phyloP scores from a whole-genome alignment of 2,113 vertebrate species.

The Apeltes quadracus region DNA sequence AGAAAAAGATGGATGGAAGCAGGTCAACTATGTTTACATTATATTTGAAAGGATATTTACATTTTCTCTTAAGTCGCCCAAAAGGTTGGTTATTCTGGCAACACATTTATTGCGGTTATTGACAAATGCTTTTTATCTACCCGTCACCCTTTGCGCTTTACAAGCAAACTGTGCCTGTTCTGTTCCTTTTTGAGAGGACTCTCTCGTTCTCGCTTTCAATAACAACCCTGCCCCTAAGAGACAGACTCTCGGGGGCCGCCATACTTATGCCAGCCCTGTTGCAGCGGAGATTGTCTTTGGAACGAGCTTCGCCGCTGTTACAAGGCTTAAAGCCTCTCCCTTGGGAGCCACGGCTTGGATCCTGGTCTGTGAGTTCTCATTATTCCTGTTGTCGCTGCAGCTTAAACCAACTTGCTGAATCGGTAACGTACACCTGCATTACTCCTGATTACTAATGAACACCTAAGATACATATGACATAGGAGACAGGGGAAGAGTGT shows the following conservation, averaged over 20 bases:
- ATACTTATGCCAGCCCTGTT: slow-evolving; percentile 13
- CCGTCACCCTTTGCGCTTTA: slow-evolving; percentile 22
- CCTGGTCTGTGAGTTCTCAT: slow-evolving; percentile 3
- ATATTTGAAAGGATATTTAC: not conserved
- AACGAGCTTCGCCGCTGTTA: slow-evolving; percentile 1
- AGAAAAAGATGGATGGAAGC: not conserved
- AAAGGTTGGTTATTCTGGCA: not conserved
- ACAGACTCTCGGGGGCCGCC: slow-evolving; percentile 27
- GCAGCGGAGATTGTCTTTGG: slow-evolving; percentile 29
- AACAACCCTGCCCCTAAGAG: slow-evolving; percentile 37
- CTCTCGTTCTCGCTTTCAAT: slow-evolving; percentile 19
- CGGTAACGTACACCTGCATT: not conserved
- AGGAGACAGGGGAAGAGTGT: not conserved
- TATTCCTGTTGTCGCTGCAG: slow-evolving; percentile 10
- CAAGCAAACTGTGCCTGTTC: slow-evolving; percentile 6
- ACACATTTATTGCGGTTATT: slow-evolving; percentile 4
- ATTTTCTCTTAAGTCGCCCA: not conserved
- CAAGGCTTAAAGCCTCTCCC: slow-evolving; percentile 34
- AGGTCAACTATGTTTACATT: not conserved
- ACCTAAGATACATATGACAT: not conserved
- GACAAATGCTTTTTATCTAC: not conserved
- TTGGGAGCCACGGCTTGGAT: slow-evolving; percentile 18
- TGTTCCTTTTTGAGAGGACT: slow-evolving; percentile 20
- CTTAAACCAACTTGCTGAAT: slow-evolving; percentile 21
- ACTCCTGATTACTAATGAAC: too few relatives aligned